Base-by-base conservation (phyloP, 2,888 invertebrate genomes). In the Microctonus aethiopoides region DNA sequence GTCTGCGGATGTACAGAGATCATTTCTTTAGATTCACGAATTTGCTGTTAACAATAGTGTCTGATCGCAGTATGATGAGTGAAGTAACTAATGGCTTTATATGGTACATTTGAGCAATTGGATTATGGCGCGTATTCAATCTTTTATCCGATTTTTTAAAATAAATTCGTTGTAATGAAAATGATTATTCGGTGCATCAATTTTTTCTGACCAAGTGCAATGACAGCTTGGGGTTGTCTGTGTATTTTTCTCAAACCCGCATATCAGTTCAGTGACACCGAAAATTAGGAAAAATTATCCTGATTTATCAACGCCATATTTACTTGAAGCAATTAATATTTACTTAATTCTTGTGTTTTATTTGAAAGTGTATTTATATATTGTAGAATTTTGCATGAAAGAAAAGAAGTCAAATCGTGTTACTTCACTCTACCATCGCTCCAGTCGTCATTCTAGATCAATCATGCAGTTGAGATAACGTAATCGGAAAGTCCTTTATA, bases 401-500 rank as follows among this genome's bases (percentile, higher is more conserved):
- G 29, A 24, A 68, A 72, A 57, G 36, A 68, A 59, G 71, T 68
- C 54, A 77, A 74, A 75, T 74, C 73, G 71, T 74, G 75, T 77
- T 77, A 70, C 66, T 64, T 72, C 46, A 46, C 46, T 13, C 13
- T 67, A 61, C 64, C 59, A 56, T 72, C 71, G 67, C 76, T 71
- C 75, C 78, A 79, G 81, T 82, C 80, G 82, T 84, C 81, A 80
- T 84, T 79, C 77, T 76, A 76, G 79, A 84, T 84, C 84, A 83
- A 84, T 84, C 83, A 80, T 78, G 78, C 75, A 78, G 78, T 78
- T 73, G 76, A 75, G 78, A 81, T 83, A 85, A 84, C 81, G 83
- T 81, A 84, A 85, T 85, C 81, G 81, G 77, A 83, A 83, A 84
- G 83, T 84, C 84, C 82, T 82, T 83, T 83, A 84, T 83, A 83